Base-by-base conservation (phyloP, 2,888 invertebrate species). In the Toxonevra muliebris region DNA sequence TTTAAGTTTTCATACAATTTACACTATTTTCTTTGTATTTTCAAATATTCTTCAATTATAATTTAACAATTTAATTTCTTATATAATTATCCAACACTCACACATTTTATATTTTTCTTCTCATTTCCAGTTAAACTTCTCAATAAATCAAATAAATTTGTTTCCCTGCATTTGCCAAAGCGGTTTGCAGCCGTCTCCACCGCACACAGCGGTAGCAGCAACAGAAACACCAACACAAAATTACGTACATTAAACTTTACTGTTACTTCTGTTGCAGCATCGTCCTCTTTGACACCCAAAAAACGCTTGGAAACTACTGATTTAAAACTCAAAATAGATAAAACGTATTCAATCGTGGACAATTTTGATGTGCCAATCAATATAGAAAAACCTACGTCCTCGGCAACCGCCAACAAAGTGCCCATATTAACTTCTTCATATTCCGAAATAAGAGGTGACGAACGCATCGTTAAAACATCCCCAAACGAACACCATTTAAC, bases 401-500 rank as follows among this genome's bases (percentile, higher is more conserved):
- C 66, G 0, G 59, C 63, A 2, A 30, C 13, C 1, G 43, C 42
- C 13, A 50, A 54, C 19, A 42, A 57, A n/a, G 48, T 69, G 7
- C 20, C 52, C 7, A 13, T 65, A 42, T n/a, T 52, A 41, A 50
- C 48, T 15, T 59, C 65, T 10, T 52, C 50, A 12, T 65, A 65
- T 42, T 58, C 65, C n/a, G 42, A 65, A 13, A 42, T 79, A 0
- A 76, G 74, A 17, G 74, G 74, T 11, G 79, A 79, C 2, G 81
- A 82, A 45, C 77, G 79, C 50, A 71, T 82, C 30, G 65, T 84
- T 2, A 80, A 81, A 74, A 77, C 75, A 10, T 74, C 79, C 10
- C 17, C 71, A 7, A 78, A 82, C 54, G 76, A 78, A 43, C 85
- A 86, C 60, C 77, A 79, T 7, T 77, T 85, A 58, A 79, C 81